These are phyloP conservation scores for Spheniscus mendiculus DNA, from an alignment of 2,113 vertebrate genomes.

Conservation along the genomic window DNA sequence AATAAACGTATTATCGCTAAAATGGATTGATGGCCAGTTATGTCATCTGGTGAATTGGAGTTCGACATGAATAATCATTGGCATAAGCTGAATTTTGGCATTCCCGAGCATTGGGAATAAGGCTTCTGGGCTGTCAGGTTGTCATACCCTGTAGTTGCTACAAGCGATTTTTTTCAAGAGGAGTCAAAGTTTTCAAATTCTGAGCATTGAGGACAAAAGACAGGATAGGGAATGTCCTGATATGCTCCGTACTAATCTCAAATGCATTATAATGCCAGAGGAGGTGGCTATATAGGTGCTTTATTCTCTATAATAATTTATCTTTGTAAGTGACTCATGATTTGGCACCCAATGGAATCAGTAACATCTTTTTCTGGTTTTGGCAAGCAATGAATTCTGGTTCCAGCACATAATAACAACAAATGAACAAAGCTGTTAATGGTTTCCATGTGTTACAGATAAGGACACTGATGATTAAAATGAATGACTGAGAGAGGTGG, in stretches of 20 bases:
- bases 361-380: neutral
- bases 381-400: neutral
- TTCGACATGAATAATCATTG: neutral
- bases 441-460: neutral
- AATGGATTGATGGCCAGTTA: neutral
- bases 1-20: fast-evolving
- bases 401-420: neutral
- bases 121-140: neutral
- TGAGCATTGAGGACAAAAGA: fast-evolving
- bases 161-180: neutral
- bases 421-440: neutral
- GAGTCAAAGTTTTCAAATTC: neutral
- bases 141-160: neutral
- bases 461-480: neutral
- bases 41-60: neutral
- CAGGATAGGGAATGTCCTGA: neutral
- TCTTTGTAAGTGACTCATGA: neutral
- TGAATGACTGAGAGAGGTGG: neutral
- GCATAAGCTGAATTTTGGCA: neutral
- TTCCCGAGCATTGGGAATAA: fast-evolving
- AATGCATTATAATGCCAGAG: neutral
- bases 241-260: fast-evolving
- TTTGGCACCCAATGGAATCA: neutral
- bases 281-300: neutral
- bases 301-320: neutral